Evolutionary conservation across 92 coral and sea anemone genomes (phyloP), one percentile per base, ranked within the genome.

Genomic region (Montipora capitata): DNA sequence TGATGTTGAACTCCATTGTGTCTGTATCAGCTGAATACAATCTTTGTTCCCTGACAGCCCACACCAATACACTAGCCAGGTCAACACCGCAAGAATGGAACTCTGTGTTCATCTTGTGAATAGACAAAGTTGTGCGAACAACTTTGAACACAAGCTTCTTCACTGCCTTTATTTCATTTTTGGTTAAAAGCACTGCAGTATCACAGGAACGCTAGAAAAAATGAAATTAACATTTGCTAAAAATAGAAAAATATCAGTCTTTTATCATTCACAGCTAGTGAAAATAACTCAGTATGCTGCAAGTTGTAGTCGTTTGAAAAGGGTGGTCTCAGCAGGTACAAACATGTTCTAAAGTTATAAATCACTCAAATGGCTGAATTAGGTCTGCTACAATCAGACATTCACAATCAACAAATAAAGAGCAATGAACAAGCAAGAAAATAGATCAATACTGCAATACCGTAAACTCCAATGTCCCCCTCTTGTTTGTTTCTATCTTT

Each of bases 161-260:
- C n/a, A 89, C 52, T 52, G 89, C 93, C 84, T 41, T 89, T 3
- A 83, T 83, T 69, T 89, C 80, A 77, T 89, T 84, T 77, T 89
- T 83, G 27, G 88, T 84, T 16, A 78, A 77, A 13, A 84, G 85
- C 52, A 78, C 74, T 69, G 89, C 83, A 38, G 72, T 63, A 44
- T 78, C 86, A 68, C 77, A 40, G 63, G 79, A 69, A 66, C 68
- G 44, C 89, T 83, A 11, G 59, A 52, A 52, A 52, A 52, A 52
- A 52, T 52, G 59, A 52, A 9, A 10, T 52, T 52, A 52, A 52
- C 59, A 52, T 52, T 52, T 52, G 59, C 59, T 52, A 52, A 52
- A 52, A 52, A 52, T 52, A 52, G 59, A 52, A 52, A 52, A 45
- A 52, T 0, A 52, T 52, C 59, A 52, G 59, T 52, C 13, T 45